These are phyloP conservation scores for Cheilinus undulatus DNA, from an alignment of 2,113 vertebrate species.

Conservation along the genomic window DNA sequence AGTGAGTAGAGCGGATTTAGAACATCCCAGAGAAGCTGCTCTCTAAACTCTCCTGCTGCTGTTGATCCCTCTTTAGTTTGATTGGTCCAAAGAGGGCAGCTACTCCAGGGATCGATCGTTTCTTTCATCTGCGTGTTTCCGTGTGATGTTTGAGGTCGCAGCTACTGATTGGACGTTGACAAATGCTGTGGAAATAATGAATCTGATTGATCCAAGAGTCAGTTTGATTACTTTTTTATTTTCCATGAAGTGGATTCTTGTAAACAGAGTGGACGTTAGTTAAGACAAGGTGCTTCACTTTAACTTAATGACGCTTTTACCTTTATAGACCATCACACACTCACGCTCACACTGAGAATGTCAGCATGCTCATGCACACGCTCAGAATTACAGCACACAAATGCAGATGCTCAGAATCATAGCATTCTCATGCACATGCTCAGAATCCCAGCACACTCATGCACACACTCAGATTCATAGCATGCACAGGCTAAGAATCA, in stretches of 20 bases:
- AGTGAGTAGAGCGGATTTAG: too few relatives aligned
- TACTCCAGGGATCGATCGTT: neutral
- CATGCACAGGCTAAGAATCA: too few relatives aligned
- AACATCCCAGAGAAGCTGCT: too few relatives aligned
- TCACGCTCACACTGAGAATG: too few relatives aligned
- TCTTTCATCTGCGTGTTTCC: neutral
- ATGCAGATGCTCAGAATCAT: too few relatives aligned
- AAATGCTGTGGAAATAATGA: neutral
- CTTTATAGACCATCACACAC: neutral
- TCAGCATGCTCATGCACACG: too few relatives aligned
- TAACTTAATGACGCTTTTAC: too few relatives aligned
- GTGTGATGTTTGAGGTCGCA: neutral
- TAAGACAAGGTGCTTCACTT: too few relatives aligned
- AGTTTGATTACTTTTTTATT: neutral
- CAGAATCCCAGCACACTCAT: too few relatives aligned
- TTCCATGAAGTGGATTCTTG: neutral
- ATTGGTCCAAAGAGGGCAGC: constrained; percentile 5
- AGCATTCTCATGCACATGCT: too few relatives aligned
- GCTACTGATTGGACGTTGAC: constrained; percentile 7
- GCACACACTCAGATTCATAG: too few relatives aligned
- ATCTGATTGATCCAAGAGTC: neutral
- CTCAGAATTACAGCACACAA: too few relatives aligned
- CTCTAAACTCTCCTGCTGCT: neutral
- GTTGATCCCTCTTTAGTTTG: neutral
- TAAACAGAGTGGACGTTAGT: neutral